A percentile compares a stretch with the other conserved stretches of the same genome.
phyloP scores from a whole-genome alignment of 2,888 invertebrate genomes.

The Falcaria lacertinaria region DNA sequence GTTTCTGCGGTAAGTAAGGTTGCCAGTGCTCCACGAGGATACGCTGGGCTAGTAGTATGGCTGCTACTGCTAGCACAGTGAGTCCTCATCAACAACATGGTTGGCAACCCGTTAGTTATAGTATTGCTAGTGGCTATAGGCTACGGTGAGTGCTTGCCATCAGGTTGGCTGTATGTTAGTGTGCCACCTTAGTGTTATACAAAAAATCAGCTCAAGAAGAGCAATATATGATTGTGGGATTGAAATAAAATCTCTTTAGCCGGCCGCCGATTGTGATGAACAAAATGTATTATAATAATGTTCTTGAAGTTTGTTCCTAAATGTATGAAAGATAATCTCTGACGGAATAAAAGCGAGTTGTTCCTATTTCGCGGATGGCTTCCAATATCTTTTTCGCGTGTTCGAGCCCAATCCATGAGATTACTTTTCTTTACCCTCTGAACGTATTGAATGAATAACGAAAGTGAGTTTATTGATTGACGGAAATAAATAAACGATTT shows the following conservation, averaged over 20 bases:
- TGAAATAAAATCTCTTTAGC: too few species aligned
- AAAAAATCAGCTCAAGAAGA: neutral
- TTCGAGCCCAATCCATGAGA: constrained; percentile 53
- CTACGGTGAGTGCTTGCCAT: too few species aligned
- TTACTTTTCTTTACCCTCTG: constrained; percentile 51
- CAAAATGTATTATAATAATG: neutral
- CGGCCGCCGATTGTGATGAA: neutral
- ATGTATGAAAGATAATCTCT: constrained; percentile 39
- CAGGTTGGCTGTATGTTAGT: too few species aligned
- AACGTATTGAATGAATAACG: constrained; percentile 53
- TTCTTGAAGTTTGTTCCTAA: constrained; percentile 31
- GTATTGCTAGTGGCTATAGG: too few species aligned
- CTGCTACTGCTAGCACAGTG: too few species aligned
- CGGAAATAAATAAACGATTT: constrained; percentile 43
- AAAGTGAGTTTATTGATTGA: constrained; percentile 53
- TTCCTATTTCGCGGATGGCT: constrained; percentile 51
- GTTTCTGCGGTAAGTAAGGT: too few species aligned
- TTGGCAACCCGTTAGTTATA: too few species aligned
- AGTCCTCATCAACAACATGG: too few species aligned
- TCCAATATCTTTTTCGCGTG: constrained; percentile 64
- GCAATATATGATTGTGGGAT: neutral
- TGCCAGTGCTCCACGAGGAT: too few species aligned
- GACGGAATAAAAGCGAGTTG: constrained; percentile 44
- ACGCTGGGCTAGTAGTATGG: too few species aligned
- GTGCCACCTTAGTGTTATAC: too few species aligned